phyloP scores from a whole-genome alignment of 64 coral and sea anemone genomes.

The Acropora tenuis region DNA sequence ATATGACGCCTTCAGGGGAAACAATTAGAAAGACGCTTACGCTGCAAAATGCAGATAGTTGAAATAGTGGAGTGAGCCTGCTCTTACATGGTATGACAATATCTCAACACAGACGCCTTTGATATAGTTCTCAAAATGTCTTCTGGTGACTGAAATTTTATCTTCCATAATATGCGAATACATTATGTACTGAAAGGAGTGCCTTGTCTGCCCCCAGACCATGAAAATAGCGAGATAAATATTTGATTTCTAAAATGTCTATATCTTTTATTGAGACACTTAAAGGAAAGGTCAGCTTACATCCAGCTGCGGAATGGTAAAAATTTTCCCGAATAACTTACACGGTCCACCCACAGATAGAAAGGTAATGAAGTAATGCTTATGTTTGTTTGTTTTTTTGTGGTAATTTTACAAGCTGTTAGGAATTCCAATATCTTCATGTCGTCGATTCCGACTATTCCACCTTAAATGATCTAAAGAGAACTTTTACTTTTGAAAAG shows the following conservation, averaged over 20 bases:
- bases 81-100: neutral
- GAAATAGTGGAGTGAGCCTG: neutral
- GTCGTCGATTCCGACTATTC: neutral
- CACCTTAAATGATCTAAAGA: too few species aligned
- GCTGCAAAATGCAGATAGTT: slow-evolving; percentile 23
- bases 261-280: neutral
- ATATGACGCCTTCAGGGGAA: slow-evolving; percentile 1
- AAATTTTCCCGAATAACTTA: neutral
- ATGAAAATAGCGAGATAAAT: slow-evolving; percentile 19
- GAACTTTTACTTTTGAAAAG: too few species aligned
- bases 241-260: neutral
- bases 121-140: too few species aligned
- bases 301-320: slow-evolving; percentile 2
- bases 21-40: neutral
- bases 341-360: neutral
- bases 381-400: slow-evolving; percentile 32
- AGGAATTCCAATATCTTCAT: slow-evolving; percentile 1
- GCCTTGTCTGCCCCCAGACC: neutral
- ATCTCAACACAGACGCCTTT: neutral
- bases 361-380: slow-evolving; percentile 14
- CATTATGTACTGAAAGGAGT: too few species aligned
- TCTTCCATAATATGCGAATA: too few species aligned
- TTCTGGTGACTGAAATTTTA: too few species aligned
- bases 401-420: neutral
- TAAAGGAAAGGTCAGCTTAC: neutral